Evolutionary conservation across 1,140 invertebrate genomes (phyloP).

Genomic region (Saxidomus purpurata): DNA sequence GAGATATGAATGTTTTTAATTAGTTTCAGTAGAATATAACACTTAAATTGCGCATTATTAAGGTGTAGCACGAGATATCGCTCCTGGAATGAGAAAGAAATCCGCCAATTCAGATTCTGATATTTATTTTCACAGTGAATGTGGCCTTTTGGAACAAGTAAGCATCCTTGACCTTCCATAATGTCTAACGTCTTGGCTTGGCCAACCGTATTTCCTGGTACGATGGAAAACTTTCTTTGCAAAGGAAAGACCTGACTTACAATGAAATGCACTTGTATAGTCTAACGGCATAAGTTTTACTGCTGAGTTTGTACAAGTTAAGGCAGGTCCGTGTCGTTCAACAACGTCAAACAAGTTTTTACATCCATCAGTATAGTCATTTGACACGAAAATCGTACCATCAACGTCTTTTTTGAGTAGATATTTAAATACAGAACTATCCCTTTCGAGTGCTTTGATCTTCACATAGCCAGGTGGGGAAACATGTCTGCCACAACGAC

Average conservation of each 20-base stretch:
- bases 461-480: constrained; percentile 10
- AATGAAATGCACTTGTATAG: constrained; percentile 1
- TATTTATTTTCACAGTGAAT: not conserved
- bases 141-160: constrained; percentile 30
- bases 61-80: constrained; percentile 8
- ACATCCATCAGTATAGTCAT: too few species aligned
- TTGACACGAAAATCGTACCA: not conserved
- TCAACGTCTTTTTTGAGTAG: not conserved
- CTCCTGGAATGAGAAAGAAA: constrained; percentile 50
- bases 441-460: not conserved
- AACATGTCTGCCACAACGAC: not conserved
- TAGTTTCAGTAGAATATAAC: constrained; percentile 45
- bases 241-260: not conserved
- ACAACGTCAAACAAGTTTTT: not conserved
- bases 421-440: too few species aligned
- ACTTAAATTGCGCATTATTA: constrained; percentile 28
- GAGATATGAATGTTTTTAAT: constrained; percentile 10
- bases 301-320: too few species aligned
- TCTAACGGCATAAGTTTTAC: too few species aligned
- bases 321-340: constrained; percentile 33
- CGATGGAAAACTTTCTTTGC: not conserved
- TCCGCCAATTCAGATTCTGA: constrained; percentile 18
- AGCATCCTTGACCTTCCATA: not conserved
- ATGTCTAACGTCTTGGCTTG: not conserved
- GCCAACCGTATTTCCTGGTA: not conserved